Base-by-base conservation (phyloP, 2,888 invertebrate genomes). In the Venusia cambrica region DNA sequence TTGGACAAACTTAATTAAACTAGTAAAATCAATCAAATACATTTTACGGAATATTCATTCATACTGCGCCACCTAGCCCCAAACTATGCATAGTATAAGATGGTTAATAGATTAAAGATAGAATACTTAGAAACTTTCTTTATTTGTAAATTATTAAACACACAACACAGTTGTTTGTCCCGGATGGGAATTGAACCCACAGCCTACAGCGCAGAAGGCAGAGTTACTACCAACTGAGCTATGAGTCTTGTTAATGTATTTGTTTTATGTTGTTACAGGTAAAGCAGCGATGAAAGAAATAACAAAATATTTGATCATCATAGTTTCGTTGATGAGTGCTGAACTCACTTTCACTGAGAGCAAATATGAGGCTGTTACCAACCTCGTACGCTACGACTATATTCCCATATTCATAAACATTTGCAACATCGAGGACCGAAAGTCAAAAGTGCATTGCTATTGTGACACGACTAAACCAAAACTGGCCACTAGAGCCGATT, bases 401-500 rank as follows among this genome's bases (percentile, higher is more conserved):
- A 55, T 71, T 29, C 83, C 79, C 2, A 59, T 71, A 15, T 84
- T 80, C 46, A 78, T 79, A 37, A 88, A 88, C 39, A 72, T 88
- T 6, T 88, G 87, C 31, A 83, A 85, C 38, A 85, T 85, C 20
- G 67, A 73, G 26, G 87, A 87, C 47, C 57, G 87, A 24, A 59
- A 75, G 39, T 83, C 87, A 2, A 84, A 83, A 64, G 75, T 87
- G 4, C 85, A 87, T 44, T 88, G 87, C 56, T 87, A 87, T 54
- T 88, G 87, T 48, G 84, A 85, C 54, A 84, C 71, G 45, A 81
- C 73, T 33, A 77, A 78, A 40, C 73, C 73, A 1, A 80, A 83
- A 60, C 64, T 75, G 56, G 93, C 93, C 0, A 90, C 91, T 1
- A 90, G 90, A 50, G 93, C 92, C 1, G 93, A 92, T 56, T 95